These are phyloP conservation scores for Drosophila pectinifera DNA, from an alignment of 1,140 invertebrate species.

Conservation along the genomic window DNA sequence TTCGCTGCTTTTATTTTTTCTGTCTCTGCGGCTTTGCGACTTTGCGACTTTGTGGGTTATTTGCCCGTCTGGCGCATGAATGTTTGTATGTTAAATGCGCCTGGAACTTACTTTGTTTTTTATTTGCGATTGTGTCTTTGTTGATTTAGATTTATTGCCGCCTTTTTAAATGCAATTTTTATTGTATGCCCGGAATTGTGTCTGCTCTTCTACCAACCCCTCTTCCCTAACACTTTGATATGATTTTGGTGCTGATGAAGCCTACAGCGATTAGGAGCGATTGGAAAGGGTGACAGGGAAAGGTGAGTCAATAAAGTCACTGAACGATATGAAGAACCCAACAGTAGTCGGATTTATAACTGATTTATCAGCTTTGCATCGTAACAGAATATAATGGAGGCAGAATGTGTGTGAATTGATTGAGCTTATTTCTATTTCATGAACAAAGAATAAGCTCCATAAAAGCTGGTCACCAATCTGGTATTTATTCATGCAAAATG, in stretches of 20 bases:
- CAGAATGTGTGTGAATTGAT: no score
- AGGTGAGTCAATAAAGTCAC: slow-evolving; percentile 14
- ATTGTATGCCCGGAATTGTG: slow-evolving; percentile 44
- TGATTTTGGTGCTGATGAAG: slow-evolving; percentile 18
- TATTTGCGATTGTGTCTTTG: slow-evolving; percentile 65
- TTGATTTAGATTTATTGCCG: slow-evolving; percentile 78
- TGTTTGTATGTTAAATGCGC: slow-evolving; percentile 21
- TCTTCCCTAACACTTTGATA: slow-evolving; percentile 5
- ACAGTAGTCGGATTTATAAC: not conserved
- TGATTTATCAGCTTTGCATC: not conserved
- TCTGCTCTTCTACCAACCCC: no score
- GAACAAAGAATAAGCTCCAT: no score
- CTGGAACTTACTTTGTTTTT: slow-evolving; percentile 43
- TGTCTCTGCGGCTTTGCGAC: slow-evolving; percentile 21
- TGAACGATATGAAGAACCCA: slow-evolving; percentile 9
- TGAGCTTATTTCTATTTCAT: no score
- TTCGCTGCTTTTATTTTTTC: slow-evolving; percentile 10
- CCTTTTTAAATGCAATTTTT: slow-evolving; percentile 67
- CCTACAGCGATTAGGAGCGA: slow-evolving; percentile 35
- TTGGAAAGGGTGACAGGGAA: slow-evolving; percentile 3
- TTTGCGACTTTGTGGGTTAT: slow-evolving; percentile 78
- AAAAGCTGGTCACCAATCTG: no score
- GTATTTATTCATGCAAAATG: no score
- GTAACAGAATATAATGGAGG: no score
- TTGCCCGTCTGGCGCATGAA: slow-evolving; percentile 64